phyloP scores from a whole-genome alignment of 1,140 invertebrate genomes.

The Bombus fervidus region DNA sequence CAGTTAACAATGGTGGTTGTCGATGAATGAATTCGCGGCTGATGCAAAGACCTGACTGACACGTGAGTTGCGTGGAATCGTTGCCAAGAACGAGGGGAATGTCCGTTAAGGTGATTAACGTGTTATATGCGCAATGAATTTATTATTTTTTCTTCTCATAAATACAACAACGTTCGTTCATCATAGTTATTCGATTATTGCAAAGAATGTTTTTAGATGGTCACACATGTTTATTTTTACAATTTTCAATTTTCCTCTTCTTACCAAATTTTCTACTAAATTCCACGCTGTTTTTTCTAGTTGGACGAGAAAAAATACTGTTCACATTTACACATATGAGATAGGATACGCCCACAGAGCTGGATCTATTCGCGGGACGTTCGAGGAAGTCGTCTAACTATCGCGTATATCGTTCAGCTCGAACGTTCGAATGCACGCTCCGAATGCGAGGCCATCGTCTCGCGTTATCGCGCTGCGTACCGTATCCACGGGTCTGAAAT shows the following conservation, averaged over 20 bases:
- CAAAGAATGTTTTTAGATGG: no score
- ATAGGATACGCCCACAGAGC: background rate
- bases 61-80: background rate
- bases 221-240: no score
- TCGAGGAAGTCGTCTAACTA: background rate
- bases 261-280: no score
- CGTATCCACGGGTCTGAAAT: conserved; percentile 42
- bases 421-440: conserved; percentile 50
- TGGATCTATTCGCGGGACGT: background rate
- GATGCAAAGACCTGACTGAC: background rate
- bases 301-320: background rate
- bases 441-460: conserved; percentile 40
- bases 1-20: conserved; percentile 21
- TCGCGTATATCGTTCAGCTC: background rate
- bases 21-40: conserved; percentile 44
- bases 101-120: background rate
- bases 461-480: conserved; percentile 21
- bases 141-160: background rate
- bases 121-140: no score
- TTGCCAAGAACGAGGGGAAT: conserved; percentile 17
- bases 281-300: no score
- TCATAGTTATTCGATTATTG: no score
- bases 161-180: no score
- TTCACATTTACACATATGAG: background rate
- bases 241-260: no score